Evolutionary conservation across 2,888 invertebrate genomes (phyloP), one percentile per base, ranked within the genome.

Genomic region (Epicampocera succincta): DNA sequence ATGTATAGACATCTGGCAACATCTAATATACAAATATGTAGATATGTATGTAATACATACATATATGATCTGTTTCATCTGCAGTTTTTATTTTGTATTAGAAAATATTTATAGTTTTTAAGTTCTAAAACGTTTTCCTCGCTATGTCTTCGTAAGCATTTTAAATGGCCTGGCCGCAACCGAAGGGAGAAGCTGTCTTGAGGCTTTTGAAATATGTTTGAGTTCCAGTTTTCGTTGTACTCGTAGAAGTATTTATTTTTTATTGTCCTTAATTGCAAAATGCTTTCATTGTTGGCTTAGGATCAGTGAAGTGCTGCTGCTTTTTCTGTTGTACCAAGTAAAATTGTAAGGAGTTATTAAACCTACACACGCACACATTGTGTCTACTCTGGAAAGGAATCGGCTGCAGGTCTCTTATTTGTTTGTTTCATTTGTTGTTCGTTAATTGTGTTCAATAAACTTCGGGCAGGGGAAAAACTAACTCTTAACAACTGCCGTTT

Each of bases 371-470:
- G 29, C 50, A 50, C 12, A 71, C 58, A 1, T 11, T 46, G 15
- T 15, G 8, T 46, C 21, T 60, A 42, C 8, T 17, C 65, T 65
- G 42, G 21, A 33, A 13, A 12, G 5, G 17, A 61, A 58, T 38
- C 13, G 19, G 46, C 50, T 63, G 58, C 25, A 21, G 66, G 33
- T 12, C 29, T 58, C 42, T 52, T 40, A 25, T 56, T 38, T 46
- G 19, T 40, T 4, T 66, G 42, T 63, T 77, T 25, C 40, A 72
- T 33, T 77, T 58, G 48, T 77, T 65, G 48, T 40, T 54, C 21
- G 48, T 60, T 58, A 25, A 56, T 60, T 73, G 52, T 52, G 61
- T 73, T 68, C 61, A 46, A 78, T 79, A 73, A 69, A 56, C 9
- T 25, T 13, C 21, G 17, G 9, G 33, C 33, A 40, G 17, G 11